Evolutionary conservation across 2,113 vertebrate genomes (phyloP).

Genomic region (Hipposideros armiger): DNA sequence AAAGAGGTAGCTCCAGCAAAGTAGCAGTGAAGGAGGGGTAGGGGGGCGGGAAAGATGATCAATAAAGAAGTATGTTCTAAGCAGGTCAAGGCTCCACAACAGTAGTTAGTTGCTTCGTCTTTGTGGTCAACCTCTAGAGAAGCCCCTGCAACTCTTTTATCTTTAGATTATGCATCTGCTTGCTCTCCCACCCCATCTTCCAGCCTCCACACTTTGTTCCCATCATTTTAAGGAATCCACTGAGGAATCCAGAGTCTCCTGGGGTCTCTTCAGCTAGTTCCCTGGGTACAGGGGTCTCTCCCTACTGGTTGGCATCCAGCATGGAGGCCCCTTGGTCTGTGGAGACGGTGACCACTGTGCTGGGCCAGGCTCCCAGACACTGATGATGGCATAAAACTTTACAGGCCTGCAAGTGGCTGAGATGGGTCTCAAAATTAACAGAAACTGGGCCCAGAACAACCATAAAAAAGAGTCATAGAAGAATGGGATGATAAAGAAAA

Average conservation of each 20-base stretch:
- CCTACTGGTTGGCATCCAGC: background rate
- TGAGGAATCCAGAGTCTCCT: background rate
- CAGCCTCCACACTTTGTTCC: background rate
- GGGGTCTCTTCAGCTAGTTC: background rate
- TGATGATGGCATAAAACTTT: background rate
- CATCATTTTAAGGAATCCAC: background rate
- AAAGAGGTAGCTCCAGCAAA: background rate
- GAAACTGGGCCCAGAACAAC: background rate
- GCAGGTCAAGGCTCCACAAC: background rate
- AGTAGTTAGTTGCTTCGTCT: background rate
- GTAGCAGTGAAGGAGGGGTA: background rate
- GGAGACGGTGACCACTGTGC: background rate
- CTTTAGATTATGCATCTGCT: background rate
- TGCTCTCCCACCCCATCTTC: background rate
- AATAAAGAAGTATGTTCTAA: fast-evolving
- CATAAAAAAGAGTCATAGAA: background rate
- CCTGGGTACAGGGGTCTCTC: background rate
- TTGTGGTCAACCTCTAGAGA: background rate
- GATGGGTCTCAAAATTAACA: background rate
- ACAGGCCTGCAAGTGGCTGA: background rate
- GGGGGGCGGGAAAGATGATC: background rate
- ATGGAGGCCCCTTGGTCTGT: background rate
- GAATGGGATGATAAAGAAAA: background rate
- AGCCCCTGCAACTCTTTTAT: background rate
- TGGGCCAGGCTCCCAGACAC: background rate